A percentile compares a stretch with the other conserved stretches of the same genome.
Evolutionary conservation across 2,113 vertebrate species (phyloP).

Genomic region (Bufo bufo): DNA sequence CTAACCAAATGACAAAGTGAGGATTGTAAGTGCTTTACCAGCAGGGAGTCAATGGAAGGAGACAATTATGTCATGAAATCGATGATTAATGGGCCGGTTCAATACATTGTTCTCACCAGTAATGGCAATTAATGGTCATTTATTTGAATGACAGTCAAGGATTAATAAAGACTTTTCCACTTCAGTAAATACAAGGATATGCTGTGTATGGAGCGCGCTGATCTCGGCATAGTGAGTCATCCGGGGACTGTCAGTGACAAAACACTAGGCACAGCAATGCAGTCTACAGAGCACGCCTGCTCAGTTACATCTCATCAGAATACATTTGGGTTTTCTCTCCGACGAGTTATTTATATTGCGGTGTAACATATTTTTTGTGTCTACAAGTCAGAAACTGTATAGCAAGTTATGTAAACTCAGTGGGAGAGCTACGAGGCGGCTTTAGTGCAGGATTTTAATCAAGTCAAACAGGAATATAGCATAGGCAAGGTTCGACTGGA

Average conservation of each 20-base stretch:
- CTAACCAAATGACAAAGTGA: background rate
- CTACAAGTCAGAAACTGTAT: background rate
- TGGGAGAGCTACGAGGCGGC: background rate
- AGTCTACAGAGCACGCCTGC: background rate
- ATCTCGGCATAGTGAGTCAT: slow-evolving; percentile 5
- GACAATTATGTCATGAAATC: slow-evolving; percentile 36
- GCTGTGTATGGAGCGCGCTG: background rate
- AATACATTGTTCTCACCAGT: slow-evolving; percentile 4
- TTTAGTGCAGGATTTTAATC: background rate
- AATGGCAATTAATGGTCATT: slow-evolving; percentile 43
- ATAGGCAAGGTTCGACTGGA: background rate
- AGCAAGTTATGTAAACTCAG: background rate
- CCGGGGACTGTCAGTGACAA: slow-evolving; percentile 15
- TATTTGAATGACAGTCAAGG: slow-evolving; percentile 28
- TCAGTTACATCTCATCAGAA: slow-evolving; percentile 9
- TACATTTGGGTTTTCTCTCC: background rate
- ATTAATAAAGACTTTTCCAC: slow-evolving; percentile 20
- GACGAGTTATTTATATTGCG: background rate
- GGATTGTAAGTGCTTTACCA: slow-evolving; percentile 19
- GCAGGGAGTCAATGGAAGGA: slow-evolving; percentile 9
- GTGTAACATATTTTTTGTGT: background rate
- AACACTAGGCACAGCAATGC: background rate
- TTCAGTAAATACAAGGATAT: background rate
- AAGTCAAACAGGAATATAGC: background rate
- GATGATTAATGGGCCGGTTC: slow-evolving; percentile 29